Base-by-base conservation (phyloP, 2,888 invertebrate genomes). In the Tachina lurida region DNA sequence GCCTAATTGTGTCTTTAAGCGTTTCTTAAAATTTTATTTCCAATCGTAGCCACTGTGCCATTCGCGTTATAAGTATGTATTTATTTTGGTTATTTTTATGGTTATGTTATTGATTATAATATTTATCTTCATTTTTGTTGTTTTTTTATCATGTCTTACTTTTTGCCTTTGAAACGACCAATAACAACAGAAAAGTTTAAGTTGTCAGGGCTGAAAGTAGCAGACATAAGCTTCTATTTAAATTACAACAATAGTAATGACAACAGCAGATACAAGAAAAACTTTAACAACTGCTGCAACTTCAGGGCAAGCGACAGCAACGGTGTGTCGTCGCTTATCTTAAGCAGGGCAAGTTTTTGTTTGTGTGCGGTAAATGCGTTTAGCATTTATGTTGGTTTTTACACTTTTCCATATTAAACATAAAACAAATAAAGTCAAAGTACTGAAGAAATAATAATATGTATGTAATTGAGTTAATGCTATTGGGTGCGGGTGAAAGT, bases 221-320 rank as follows among this genome's bases (percentile, higher is more conserved):
- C 77, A 84, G 73, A 79, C 77, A 84, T 76, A 79, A 82, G 82
- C 85, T 71, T 74, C 78, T 85, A 79, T 82, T 65, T 82, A 71
- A 70, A 67, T 71, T 68, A 62, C 43, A 76, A 67, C 22, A 71
- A 79, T 58, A 70, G 49, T n/a, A 67, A 17, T 39, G 58, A 52
- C 54, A 67, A n/a, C 19, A 12, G 15, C 65, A 70, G 12, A 47
- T 41, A 12, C 49, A 58, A 22, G 22, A 58, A 60, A 39, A 56
- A 58, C 12, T 22, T 13, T 47, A 39, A n/a, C 13, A 62, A 22
- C 41, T 63, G 41, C 74, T 52, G 15, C 49, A 62, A n/a, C 43
- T 45, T n/a, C 47, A 39, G 9, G 41, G 62, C 49, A 62, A 22
- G 41, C 75, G 22, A 54, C 68, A 17, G 15, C 15, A 19, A 13